Percentiles rank a stretch among this genome's conserved stretches.
Evolutionary conservation across 1,140 invertebrate genomes (phyloP).

Genomic region (Caenorhabditis inopinata): DNA sequence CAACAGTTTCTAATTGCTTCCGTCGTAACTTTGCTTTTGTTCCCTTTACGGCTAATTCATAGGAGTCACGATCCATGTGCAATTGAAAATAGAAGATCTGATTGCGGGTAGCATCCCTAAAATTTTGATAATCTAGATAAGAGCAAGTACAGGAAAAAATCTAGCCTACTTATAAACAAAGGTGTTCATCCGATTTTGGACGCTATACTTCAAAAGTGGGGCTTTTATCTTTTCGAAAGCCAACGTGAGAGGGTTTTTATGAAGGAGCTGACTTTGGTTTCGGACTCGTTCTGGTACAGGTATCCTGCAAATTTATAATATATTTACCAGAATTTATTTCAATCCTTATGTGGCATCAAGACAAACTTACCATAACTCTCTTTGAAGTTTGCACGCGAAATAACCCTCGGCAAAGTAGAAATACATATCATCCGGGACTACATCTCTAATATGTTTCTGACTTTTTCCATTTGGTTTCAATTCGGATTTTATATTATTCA

Average conservation of each 20-base stretch:
- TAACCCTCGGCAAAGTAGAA: neutral
- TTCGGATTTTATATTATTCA: no score
- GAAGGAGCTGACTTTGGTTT: neutral
- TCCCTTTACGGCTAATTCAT: neutral
- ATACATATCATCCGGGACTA: neutral
- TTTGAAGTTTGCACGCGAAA: neutral
- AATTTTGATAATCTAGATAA: neutral
- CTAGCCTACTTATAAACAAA: conserved; percentile 22
- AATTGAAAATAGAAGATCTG: conserved; percentile 22
- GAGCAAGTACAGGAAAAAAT: neutral
- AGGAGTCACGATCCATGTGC: neutral
- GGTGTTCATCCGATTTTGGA: neutral
- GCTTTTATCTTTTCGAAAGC: neutral
- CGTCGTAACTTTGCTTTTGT: neutral
- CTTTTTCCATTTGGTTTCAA: neutral
- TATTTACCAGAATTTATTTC: no score
- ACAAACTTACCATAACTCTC: neutral
- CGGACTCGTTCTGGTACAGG: neutral
- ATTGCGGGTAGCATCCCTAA: neutral
- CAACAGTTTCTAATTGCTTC: neutral
- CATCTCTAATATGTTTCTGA: neutral
- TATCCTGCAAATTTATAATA: neutral
- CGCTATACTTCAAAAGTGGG: neutral
- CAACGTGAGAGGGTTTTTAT: neutral
- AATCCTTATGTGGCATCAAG: no score